A percentile compares a stretch with the other conserved stretches of the same genome.
Evolutionary conservation across 2,113 vertebrate genomes (phyloP).

Genomic region (Muntiacus muntjak): DNA sequence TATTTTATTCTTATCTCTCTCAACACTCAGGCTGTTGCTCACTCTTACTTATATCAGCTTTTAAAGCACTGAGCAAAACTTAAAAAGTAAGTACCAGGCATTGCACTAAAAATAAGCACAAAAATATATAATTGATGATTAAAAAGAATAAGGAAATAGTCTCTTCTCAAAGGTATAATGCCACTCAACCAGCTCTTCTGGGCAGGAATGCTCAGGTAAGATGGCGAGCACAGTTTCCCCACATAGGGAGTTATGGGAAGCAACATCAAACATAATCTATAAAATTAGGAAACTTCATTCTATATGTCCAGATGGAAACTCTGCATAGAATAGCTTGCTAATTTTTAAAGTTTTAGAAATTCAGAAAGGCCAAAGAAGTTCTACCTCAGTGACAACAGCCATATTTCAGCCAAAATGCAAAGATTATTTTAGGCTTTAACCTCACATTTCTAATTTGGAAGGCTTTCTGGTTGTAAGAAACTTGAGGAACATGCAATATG

Average conservation of each 20-base stretch:
- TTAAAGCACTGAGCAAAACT: conserved; percentile 7
- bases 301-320: not conserved
- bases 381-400: not conserved
- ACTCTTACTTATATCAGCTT: not conserved
- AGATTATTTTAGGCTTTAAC: conserved; percentile 25
- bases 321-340: not conserved
- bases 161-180: not conserved
- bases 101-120: not conserved
- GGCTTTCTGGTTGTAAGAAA: conserved; percentile 23
- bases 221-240: not conserved
- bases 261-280: not conserved
- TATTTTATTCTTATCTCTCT: conserved; percentile 1
- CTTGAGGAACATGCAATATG: not conserved
- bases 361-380: not conserved
- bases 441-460: conserved; percentile 8
- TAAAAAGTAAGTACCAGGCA: not conserved
- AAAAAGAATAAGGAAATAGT: not conserved
- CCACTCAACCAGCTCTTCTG: not conserved
- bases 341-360: conserved; percentile 26
- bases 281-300: not conserved
- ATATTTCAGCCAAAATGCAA: not conserved
- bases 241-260: not conserved
- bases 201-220: not conserved
- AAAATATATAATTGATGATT: not conserved
- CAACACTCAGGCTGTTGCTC: not conserved